These are phyloP conservation scores for Meiosimyza platycephala DNA, from an alignment of 2,888 invertebrate genomes.

Conservation along the genomic window DNA sequence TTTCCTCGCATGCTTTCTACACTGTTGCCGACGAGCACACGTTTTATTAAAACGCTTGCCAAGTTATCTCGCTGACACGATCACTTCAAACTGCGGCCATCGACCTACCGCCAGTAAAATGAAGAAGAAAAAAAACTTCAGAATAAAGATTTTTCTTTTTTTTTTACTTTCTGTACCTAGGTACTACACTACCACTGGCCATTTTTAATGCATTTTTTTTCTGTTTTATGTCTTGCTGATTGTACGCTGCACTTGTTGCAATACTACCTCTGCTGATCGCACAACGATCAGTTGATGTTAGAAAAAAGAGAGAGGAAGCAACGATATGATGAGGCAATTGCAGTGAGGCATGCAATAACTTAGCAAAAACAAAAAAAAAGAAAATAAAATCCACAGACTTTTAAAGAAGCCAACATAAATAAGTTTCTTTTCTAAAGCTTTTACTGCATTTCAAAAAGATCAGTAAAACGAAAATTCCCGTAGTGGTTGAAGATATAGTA, in stretches of 20 bases:
- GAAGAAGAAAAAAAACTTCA: slow-evolving; percentile 4
- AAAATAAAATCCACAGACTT: background rate
- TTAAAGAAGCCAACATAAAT: slow-evolving; percentile 26
- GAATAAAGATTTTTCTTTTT: slow-evolving; percentile 19
- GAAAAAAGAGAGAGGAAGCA: background rate
- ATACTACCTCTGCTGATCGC: background rate
- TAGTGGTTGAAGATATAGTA: background rate
- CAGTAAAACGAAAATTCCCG: slow-evolving; percentile 20
- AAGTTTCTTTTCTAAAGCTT: slow-evolving; percentile 10
- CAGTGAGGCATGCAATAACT: slow-evolving; percentile 20
- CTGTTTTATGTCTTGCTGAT: background rate
- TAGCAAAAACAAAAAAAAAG: background rate
- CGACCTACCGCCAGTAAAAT: slow-evolving; percentile 41
- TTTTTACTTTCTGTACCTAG: slow-evolving; percentile 14
- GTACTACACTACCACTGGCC: slow-evolving; percentile 4
- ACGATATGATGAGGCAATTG: background rate
- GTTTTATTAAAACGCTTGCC: no score
- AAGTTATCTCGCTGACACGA: slow-evolving; percentile 25
- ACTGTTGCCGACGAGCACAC: no score
- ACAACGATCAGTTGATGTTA: background rate
- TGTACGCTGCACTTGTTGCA: slow-evolving; percentile 29
- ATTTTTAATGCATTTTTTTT: background rate
- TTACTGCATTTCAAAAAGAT: background rate
- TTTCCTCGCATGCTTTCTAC: no score
- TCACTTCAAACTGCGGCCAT: slow-evolving; percentile 40